These are phyloP conservation scores for Rhopalosiphum maidis DNA, from an alignment of 1,140 invertebrate species.

Conservation along the genomic window DNA sequence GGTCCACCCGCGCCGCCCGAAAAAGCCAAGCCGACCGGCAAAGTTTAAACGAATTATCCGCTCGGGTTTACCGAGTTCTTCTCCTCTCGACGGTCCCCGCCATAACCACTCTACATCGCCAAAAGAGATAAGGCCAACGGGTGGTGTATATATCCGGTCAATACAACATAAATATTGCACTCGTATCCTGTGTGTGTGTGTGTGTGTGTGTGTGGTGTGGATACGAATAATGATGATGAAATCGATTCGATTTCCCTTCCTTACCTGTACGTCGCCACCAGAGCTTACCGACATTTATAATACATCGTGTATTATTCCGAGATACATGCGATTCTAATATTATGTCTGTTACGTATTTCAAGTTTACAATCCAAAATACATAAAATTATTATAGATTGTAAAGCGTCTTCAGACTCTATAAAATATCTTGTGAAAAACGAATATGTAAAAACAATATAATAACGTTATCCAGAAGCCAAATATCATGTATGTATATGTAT, in stretches of 20 bases:
- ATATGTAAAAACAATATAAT: neutral
- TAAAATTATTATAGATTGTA: too few relatives aligned
- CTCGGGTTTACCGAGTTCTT: neutral
- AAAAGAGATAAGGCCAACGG: neutral
- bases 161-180: neutral
- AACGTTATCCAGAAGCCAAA: neutral
- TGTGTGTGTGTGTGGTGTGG: neutral
- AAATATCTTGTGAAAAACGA: too few relatives aligned
- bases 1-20: constrained; percentile 24
- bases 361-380: too few relatives aligned
- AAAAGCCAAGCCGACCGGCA: constrained; percentile 45
- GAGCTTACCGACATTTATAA: neutral
- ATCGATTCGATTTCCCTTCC: neutral
- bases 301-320: too few relatives aligned
- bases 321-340: too few relatives aligned
- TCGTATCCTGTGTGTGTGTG: neutral
- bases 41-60: constrained; percentile 48
- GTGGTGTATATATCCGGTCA: neutral
- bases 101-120: too few relatives aligned
- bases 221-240: neutral
- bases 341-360: too few relatives aligned
- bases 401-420: too few relatives aligned
- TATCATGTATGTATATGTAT: neutral
- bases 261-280: too few relatives aligned
- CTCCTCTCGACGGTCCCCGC: neutral